phyloP scores from a whole-genome alignment of 2,797 vertebrate genomes.

The Melanotaenia boesemani region DNA sequence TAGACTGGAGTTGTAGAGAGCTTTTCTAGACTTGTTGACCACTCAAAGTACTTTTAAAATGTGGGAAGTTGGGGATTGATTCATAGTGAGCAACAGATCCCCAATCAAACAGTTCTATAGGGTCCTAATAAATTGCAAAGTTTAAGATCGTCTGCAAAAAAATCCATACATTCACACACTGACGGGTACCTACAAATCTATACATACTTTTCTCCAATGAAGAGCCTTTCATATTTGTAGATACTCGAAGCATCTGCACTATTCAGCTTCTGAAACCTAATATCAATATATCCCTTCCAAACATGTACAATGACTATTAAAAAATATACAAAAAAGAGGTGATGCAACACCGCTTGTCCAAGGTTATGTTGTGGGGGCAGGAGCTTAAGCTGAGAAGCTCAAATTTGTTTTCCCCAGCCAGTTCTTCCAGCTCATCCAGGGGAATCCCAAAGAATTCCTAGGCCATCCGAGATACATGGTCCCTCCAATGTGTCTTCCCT shows the following conservation, averaged over 20 bases:
- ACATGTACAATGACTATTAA: background rate
- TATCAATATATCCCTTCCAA: background rate
- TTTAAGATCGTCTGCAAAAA: slow-evolving; percentile 8
- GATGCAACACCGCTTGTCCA: background rate
- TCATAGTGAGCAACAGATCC: too few species aligned
- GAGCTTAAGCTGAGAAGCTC: background rate
- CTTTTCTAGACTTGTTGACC: too few species aligned
- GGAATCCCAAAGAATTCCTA: background rate
- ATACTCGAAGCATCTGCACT: background rate
- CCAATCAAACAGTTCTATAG: background rate
- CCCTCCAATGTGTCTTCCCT: too few species aligned
- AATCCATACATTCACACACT: background rate
- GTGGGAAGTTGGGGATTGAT: too few species aligned
- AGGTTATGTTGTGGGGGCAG: too few species aligned
- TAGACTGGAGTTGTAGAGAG: too few species aligned
- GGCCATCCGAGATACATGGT: too few species aligned
- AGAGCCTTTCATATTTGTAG: background rate
- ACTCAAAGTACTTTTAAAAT: too few species aligned
- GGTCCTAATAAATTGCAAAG: slow-evolving; percentile 8
- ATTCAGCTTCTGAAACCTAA: background rate
- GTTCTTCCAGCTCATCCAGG: background rate
- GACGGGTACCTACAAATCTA: background rate
- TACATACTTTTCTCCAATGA: background rate
- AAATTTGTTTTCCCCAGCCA: background rate
- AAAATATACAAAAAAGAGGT: background rate